Evolutionary conservation across 2,113 vertebrate species (phyloP).

Genomic region (Okapia johnstoni): DNA sequence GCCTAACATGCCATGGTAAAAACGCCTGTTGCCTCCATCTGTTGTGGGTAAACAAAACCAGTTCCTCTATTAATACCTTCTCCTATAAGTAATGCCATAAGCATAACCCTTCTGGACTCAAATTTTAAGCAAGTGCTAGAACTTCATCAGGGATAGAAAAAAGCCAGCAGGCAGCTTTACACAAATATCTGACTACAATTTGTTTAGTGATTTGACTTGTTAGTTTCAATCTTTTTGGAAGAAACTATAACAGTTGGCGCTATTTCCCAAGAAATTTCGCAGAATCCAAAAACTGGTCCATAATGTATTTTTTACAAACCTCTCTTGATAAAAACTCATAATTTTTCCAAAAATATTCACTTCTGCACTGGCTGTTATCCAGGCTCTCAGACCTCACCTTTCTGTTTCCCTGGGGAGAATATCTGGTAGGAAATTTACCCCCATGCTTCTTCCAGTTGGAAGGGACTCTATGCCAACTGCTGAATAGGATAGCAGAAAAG

Average conservation of each 20-base stretch:
- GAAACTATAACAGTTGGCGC: background rate
- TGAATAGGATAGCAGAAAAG: background rate
- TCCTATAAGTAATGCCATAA: background rate
- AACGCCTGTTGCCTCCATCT: background rate
- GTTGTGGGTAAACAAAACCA: background rate
- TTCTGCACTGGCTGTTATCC: background rate
- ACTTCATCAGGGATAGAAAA: background rate
- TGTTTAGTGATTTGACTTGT: background rate
- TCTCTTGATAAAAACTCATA: background rate
- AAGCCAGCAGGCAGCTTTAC: background rate
- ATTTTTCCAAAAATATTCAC: background rate
- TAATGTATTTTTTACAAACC: background rate
- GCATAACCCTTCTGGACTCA: background rate
- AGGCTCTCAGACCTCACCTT: background rate
- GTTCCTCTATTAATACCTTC: background rate
- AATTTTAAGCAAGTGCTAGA: background rate
- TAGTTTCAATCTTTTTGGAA: background rate
- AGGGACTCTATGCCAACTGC: background rate
- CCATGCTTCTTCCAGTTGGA: background rate
- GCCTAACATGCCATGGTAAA: accelerated
- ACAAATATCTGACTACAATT: background rate
- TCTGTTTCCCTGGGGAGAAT: background rate
- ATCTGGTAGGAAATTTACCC: background rate
- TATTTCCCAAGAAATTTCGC: background rate
- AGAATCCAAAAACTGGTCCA: background rate